Evolutionary conservation across 2,797 vertebrate genomes (phyloP).

Genomic region (Salarias fasciatus): DNA sequence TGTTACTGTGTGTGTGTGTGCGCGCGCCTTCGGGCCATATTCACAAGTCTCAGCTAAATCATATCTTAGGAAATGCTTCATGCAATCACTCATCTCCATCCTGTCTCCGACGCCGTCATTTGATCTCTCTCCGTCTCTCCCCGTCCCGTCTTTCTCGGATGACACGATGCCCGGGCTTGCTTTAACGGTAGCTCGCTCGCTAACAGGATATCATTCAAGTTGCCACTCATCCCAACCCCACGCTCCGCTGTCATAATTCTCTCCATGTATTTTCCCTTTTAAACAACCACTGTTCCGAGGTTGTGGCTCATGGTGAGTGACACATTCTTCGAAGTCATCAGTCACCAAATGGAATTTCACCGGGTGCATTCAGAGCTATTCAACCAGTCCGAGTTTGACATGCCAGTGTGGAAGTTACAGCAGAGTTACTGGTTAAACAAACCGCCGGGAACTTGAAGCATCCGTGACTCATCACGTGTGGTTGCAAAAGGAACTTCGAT

Average conservation of each 20-base stretch:
- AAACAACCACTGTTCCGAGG: conserved; percentile 54
- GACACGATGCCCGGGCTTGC: conserved; percentile 62
- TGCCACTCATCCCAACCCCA: conserved; percentile 49
- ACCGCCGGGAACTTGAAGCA: neutral
- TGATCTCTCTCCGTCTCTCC: conserved; percentile 35
- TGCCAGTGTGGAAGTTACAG: conserved; percentile 2
- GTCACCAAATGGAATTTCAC: conserved; percentile 55
- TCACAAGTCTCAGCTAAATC: conserved; percentile 49
- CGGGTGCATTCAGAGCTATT: conserved; percentile 15
- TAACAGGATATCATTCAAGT: conserved; percentile 56
- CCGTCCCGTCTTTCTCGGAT: conserved; percentile 27
- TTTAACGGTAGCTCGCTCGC: conserved; percentile 36
- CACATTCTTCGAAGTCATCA: conserved; percentile 39
- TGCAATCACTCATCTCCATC: conserved; percentile 36
- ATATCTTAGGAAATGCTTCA: conserved; percentile 46
- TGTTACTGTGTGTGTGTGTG: neutral
- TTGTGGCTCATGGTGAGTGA: conserved; percentile 39
- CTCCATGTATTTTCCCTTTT: conserved; percentile 51
- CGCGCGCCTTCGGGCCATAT: conserved; percentile 29
- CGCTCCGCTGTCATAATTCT: conserved; percentile 41
- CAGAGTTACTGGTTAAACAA: conserved; percentile 20
- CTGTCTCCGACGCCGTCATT: conserved; percentile 53
- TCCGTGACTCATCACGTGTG: conserved; percentile 46
- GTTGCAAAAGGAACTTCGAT: conserved; percentile 34
- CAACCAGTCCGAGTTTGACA: conserved; percentile 2